Evolutionary conservation across 2,797 vertebrate species (phyloP).

Genomic region (Halcyon smyrnensis): DNA sequence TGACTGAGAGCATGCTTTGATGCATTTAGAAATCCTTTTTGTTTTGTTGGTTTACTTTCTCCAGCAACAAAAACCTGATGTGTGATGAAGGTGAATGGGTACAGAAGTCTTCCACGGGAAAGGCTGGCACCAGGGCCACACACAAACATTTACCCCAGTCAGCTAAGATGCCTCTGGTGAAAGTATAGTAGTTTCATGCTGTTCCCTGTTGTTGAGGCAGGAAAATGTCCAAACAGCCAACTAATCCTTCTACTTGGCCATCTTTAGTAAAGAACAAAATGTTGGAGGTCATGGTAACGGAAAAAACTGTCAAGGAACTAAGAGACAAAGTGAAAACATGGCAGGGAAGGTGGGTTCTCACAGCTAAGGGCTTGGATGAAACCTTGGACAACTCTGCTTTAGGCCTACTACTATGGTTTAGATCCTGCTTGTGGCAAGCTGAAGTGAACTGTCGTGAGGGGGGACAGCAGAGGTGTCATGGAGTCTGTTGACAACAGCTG

Average conservation of each 20-base stretch:
- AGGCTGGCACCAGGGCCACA: neutral
- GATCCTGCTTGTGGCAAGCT: neutral
- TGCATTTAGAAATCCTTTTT: neutral
- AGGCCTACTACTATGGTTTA: neutral
- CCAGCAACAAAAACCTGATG: neutral
- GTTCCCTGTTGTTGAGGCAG: slow-evolving; percentile 2
- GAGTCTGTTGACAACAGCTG: neutral
- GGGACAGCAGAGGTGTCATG: neutral
- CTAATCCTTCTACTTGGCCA: slow-evolving; percentile 2
- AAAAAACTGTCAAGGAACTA: neutral
- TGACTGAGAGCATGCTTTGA: neutral
- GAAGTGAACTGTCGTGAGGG: neutral
- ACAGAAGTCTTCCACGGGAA: neutral
- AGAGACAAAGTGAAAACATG: neutral
- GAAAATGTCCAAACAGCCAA: neutral
- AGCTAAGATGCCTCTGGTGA: neutral
- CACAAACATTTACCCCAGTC: neutral
- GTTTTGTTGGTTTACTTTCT: neutral
- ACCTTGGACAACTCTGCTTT: neutral
- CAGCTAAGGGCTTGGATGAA: neutral
- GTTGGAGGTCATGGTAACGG: neutral
- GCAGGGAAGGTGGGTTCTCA: neutral
- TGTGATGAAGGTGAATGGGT: neutral
- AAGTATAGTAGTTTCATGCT: neutral
- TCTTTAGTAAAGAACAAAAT: neutral